Evolutionary conservation across 1,140 invertebrate species (phyloP).

Genomic region (Lordiphosa mommai): DNA sequence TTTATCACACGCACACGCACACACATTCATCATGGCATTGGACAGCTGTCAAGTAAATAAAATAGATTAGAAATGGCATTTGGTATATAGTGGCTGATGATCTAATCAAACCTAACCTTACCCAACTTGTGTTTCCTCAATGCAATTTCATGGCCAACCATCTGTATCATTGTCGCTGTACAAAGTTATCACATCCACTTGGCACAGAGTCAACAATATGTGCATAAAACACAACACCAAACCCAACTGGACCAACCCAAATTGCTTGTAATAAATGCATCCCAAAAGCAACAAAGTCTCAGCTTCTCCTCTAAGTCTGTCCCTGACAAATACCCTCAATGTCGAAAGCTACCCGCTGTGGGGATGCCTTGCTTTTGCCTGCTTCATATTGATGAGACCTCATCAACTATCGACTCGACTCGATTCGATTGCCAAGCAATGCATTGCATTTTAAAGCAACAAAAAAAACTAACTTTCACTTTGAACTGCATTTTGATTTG

Average conservation of each 20-base stretch:
- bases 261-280: slow-evolving; percentile 68
- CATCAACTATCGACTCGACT: slow-evolving; percentile 47
- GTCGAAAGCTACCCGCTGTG: slow-evolving; percentile 32
- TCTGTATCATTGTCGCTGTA: background rate
- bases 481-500: slow-evolving; percentile 48
- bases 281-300: slow-evolving; percentile 17
- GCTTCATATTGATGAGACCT: slow-evolving; percentile 58
- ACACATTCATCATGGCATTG: background rate
- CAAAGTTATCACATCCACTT: slow-evolving; percentile 35
- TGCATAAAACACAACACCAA: slow-evolving; percentile 34
- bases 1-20: background rate
- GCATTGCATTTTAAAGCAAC: slow-evolving; percentile 59
- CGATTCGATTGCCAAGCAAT: slow-evolving; percentile 36
- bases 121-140: no score
- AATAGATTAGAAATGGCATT: no score
- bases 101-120: no score
- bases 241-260: slow-evolving; percentile 34
- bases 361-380: slow-evolving; percentile 19
- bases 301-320: slow-evolving; percentile 15
- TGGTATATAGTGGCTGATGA: no score
- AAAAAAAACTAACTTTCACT: slow-evolving; percentile 8
- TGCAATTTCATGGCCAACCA: no score
- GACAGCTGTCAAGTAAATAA: no score
- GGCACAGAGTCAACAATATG: slow-evolving; percentile 25
- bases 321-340: slow-evolving; percentile 62